Percentiles rank a stretch among this genome's conserved stretches.
These are phyloP conservation scores for Acanthurus leucopareius DNA, from an alignment of 2,797 vertebrate species.

Conservation along the genomic window DNA sequence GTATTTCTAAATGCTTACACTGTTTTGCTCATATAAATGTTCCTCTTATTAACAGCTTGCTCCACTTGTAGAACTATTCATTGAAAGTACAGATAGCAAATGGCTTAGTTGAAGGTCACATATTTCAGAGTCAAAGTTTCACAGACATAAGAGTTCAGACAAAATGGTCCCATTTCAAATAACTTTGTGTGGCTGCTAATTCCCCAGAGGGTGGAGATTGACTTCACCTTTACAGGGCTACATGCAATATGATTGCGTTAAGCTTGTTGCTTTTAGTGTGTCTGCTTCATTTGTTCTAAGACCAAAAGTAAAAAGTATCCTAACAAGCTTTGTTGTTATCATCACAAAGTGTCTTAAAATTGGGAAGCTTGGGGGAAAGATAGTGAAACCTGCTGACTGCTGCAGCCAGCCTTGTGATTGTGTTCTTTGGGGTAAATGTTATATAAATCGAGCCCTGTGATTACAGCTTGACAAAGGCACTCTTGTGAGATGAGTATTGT, in stretches of 20 bases:
- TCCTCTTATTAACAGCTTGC: slow-evolving; percentile 22
- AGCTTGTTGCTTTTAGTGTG: slow-evolving; percentile 23
- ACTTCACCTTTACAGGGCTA: slow-evolving; percentile 38
- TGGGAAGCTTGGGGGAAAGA: slow-evolving; percentile 12
- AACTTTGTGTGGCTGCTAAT: slow-evolving; percentile 17
- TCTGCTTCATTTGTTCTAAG: slow-evolving; percentile 24
- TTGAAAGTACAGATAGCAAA: slow-evolving; percentile 33
- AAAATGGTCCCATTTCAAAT: slow-evolving; percentile 26
- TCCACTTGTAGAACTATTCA: slow-evolving; percentile 23
- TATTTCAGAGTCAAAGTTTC: slow-evolving; percentile 21
- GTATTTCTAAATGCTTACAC: background rate
- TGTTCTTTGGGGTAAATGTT: slow-evolving; percentile 64
- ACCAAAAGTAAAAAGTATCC: slow-evolving; percentile 56
- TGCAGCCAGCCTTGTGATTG: slow-evolving; percentile 27
- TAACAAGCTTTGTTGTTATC: slow-evolving; percentile 17
- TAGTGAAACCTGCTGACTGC: slow-evolving; percentile 20
- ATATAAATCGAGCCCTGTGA: slow-evolving; percentile 48
- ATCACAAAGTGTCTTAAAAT: slow-evolving; percentile 39
- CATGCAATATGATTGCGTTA: slow-evolving; percentile 18
- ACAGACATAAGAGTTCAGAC: slow-evolving; percentile 37
- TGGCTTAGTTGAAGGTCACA: slow-evolving; percentile 23
- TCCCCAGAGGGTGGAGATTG: slow-evolving; percentile 23
- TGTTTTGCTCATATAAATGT: background rate
- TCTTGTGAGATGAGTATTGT: slow-evolving; percentile 60
- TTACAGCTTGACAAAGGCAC: slow-evolving; percentile 60